Percentiles rank a stretch among this genome's conserved stretches.
phyloP scores from a whole-genome alignment of 2,888 invertebrate genomes.

The Lasioglossum leucozonium region DNA sequence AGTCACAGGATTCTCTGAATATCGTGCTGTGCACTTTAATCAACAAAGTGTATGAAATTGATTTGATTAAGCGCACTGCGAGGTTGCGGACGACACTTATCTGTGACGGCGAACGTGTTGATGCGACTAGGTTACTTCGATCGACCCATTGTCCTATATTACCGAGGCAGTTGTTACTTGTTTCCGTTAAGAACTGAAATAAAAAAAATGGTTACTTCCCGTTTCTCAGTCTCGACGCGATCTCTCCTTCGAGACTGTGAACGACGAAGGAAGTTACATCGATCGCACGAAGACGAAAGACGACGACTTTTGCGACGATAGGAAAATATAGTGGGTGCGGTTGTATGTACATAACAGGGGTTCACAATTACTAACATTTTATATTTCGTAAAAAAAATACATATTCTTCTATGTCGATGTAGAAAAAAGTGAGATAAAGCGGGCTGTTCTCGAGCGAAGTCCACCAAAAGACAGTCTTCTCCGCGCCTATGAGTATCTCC shows the following conservation, averaged over 20 bases:
- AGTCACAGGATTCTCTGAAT: background rate
- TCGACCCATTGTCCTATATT: background rate
- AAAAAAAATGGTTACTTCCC: background rate
- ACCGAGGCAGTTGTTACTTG: background rate
- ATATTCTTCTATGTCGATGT: constrained; percentile 83
- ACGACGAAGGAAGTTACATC: background rate
- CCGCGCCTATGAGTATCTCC: constrained; percentile 30
- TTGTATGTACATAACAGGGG: background rate
- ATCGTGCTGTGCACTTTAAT: background rate
- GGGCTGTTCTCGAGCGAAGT: constrained; percentile 84
- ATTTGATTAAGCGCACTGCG: background rate
- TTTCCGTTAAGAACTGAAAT: background rate
- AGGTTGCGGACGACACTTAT: background rate
- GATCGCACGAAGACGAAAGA: background rate
- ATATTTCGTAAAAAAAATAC: constrained; percentile 79
- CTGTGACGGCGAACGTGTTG: background rate
- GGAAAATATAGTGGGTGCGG: background rate
- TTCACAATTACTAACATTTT: constrained; percentile 57
- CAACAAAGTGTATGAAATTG: background rate
- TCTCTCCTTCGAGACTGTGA: background rate
- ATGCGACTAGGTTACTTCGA: background rate
- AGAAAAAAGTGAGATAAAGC: constrained; percentile 83
- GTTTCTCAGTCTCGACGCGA: background rate
- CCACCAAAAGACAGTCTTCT: constrained; percentile 34
- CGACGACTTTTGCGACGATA: background rate